Percentiles rank a stretch among this genome's conserved stretches.
phyloP scores from a whole-genome alignment of 2,888 invertebrate genomes.

The Lypha dubia region DNA sequence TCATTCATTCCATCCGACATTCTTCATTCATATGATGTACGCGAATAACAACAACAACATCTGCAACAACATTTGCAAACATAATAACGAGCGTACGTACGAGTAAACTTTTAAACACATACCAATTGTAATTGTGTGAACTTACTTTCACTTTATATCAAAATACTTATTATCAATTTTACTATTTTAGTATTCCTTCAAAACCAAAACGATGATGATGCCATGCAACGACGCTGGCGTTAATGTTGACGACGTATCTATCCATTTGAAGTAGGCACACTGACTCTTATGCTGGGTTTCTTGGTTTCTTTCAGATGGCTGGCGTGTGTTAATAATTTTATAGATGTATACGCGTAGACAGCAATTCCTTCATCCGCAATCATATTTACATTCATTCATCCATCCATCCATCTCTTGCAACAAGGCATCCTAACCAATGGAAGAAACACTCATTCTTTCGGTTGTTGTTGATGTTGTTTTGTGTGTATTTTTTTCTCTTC shows the following conservation, averaged over 20 bases:
- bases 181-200: conserved; percentile 54
- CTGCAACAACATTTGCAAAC: conserved; percentile 6
- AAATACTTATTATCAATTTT: conserved; percentile 62
- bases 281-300: conserved; percentile 43
- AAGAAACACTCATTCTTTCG: conserved; percentile 19
- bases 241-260: conserved; percentile 46
- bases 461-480: too few species aligned
- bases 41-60: conserved; percentile 26
- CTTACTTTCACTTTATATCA: conserved; percentile 72
- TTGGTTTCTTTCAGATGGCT: conserved; percentile 46
- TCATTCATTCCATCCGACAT: conserved; percentile 53
- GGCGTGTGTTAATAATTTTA: conserved; percentile 69
- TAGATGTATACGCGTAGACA: conserved; percentile 42
- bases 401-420: conserved; percentile 39
- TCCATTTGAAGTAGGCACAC: conserved; percentile 57
- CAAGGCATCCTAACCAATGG: conserved; percentile 12
- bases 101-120: conserved; percentile 39
- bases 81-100: conserved; percentile 22
- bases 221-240: conserved; percentile 41
- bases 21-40: conserved; percentile 58
- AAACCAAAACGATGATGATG: conserved; percentile 39
- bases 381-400: conserved; percentile 41
- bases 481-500: conserved; percentile 52
- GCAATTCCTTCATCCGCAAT: conserved; percentile 63
- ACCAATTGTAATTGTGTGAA: conserved; percentile 72